Base-by-base conservation (phyloP, 2,797 vertebrate genomes). In the Alauda arvensis region DNA sequence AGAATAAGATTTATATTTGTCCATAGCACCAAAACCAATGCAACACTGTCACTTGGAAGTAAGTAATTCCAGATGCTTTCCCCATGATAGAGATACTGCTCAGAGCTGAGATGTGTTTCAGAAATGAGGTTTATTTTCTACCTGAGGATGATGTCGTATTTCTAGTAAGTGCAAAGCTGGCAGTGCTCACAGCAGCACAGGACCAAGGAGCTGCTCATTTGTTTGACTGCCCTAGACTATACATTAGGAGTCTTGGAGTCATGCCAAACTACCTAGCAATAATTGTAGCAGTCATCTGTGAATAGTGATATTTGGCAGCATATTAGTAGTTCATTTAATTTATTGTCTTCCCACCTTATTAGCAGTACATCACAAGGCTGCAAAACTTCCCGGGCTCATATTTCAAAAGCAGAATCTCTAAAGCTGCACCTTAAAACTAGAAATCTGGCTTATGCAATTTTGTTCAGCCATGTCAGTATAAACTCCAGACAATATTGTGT, bases 341-440 rank as follows among this genome's bases (percentile, higher is more conserved):
- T 93, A 94, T 91, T 88, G 79, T 75, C 93, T 93, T 88, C 80
- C 85, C 45, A 81, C 72, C 83, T 91, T 93, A 92, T 93, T 94
- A 94, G 31, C 48, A 93, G 71, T 93, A 81, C 26, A 93, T 91
- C 88, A 87, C 55, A 70, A 88, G 40, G 51, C 81, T 92, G 78
- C 59, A 83, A 93, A 87, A 81, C 65, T 89, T 94, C 83, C 49
- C 77, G 65, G 80, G 81, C 49, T 77, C 76, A 39, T 87, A 72
- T 94, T 95, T 96, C 72, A 90, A 89, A 90, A 69, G 42, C 59
- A 77, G 52, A 91, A 26, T 11, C 59, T 49, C 84, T 80, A 89
- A 57, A 92, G 18, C 43, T 83, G 55, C 18, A n/a, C 45, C 70
- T 91, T 91, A 83, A 89, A 78, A 45, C 43, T 57, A 57, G 66